These are phyloP conservation scores for Zingel zingel DNA, from an alignment of 2,113 vertebrate species.

Conservation along the genomic window DNA sequence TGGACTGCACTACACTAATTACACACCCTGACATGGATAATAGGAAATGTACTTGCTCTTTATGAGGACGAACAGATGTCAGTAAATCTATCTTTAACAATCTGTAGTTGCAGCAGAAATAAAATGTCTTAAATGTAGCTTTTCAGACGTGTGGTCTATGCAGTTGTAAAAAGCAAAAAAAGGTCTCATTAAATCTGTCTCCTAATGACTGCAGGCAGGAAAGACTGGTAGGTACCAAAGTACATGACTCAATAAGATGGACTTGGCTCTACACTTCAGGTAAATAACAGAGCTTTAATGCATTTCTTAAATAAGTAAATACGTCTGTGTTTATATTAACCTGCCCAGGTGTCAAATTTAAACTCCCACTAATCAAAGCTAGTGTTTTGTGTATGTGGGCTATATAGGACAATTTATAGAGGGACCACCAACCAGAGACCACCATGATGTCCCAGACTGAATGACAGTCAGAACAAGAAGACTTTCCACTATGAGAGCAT, in stretches of 20 bases:
- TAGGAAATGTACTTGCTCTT: conserved; percentile 66
- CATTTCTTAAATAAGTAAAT: conserved; percentile 16
- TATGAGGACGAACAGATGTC: conserved; percentile 62
- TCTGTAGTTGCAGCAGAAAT: conserved; percentile 34
- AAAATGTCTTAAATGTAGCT: conserved; percentile 40
- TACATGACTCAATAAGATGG: background rate
- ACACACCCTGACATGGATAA: conserved; percentile 73
- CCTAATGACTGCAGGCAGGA: conserved; percentile 18
- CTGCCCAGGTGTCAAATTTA: conserved; percentile 34
- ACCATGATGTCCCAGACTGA: conserved; percentile 36
- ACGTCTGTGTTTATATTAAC: conserved; percentile 37
- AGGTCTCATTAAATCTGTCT: conserved; percentile 19
- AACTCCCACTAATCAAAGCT: conserved; percentile 11
- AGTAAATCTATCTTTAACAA: conserved; percentile 34
- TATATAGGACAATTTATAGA: conserved; percentile 23
- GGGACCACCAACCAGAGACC: conserved; percentile 60
- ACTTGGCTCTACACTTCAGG: background rate
- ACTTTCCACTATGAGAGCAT: conserved; percentile 27
- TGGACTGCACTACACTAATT: conserved; percentile 83
- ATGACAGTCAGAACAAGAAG: conserved; percentile 25
- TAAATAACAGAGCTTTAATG: conserved; percentile 33
- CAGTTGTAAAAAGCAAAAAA: conserved; percentile 26
- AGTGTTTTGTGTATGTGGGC: conserved; percentile 22
- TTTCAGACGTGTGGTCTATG: conserved; percentile 2
- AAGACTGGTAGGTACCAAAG: conserved; percentile 15